Evolutionary conservation across 2,113 vertebrate species (phyloP).

Genomic region (Benitochromis conjunctus): DNA sequence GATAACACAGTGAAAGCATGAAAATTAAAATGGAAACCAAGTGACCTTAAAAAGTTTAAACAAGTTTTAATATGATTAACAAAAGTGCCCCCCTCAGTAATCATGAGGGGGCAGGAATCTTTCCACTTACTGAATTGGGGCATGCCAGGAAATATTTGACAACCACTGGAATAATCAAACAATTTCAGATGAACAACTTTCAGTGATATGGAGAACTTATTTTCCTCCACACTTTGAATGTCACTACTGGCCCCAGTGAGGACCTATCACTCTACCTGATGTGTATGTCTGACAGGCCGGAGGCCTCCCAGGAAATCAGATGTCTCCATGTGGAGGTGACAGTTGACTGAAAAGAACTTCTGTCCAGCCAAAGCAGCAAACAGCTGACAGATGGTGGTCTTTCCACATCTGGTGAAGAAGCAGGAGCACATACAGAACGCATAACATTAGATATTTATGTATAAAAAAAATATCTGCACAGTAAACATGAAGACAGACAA

Average conservation of each 20-base stretch:
- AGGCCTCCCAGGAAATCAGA: constrained; percentile 94
- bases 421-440: not conserved
- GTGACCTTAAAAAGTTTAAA: too few species aligned
- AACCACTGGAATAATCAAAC: too few species aligned
- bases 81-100: not conserved
- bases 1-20: too few species aligned
- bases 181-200: not conserved
- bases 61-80: too few species aligned
- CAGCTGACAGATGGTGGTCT: constrained; percentile 95
- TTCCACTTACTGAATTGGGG: not conserved
- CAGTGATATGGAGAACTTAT: not conserved
- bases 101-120: not conserved
- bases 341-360: constrained; percentile 87
- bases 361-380: constrained; percentile 84
- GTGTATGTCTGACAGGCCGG: constrained; percentile 82
- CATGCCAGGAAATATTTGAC: too few species aligned
- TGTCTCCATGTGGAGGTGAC: constrained; percentile 96
- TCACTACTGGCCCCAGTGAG: not conserved
- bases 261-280: constrained; percentile 36
- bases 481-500: not conserved
- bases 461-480: not conserved
- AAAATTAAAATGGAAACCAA: too few species aligned
- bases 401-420: constrained; percentile 83
- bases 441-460: not conserved
- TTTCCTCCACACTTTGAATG: not conserved